phyloP scores from a whole-genome alignment of 2,888 invertebrate species.

The Callyntrura sp. region DNA sequence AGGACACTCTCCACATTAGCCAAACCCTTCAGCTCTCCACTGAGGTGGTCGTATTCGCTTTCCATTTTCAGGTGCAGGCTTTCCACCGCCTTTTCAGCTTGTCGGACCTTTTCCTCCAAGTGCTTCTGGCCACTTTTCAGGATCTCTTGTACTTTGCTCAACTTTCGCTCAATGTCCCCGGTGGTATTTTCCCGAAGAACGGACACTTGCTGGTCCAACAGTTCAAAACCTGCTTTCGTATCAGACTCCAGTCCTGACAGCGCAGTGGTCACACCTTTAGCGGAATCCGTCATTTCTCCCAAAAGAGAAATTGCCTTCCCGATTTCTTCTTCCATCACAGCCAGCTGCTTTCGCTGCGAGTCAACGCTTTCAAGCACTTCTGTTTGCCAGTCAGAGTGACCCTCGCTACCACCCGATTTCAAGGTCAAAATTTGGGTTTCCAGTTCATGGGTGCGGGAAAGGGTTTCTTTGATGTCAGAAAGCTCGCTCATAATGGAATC shows the following conservation, averaged over 20 bases:
- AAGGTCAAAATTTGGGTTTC: slow-evolving; percentile 76
- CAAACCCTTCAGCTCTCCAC: slow-evolving; percentile 86
- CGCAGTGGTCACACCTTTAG: slow-evolving; percentile 73
- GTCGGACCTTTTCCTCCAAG: slow-evolving; percentile 85
- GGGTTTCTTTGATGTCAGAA: slow-evolving; percentile 82
- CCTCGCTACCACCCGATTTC: slow-evolving; percentile 50
- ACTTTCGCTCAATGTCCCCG: slow-evolving; percentile 86
- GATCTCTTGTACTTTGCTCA: slow-evolving; percentile 85
- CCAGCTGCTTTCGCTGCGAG: slow-evolving; percentile 81
- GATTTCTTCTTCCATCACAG: slow-evolving; percentile 83
- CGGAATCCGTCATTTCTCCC: slow-evolving; percentile 81
- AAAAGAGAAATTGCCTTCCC: slow-evolving; percentile 79
- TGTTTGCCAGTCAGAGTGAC: slow-evolving; percentile 78
- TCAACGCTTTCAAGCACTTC: slow-evolving; percentile 82
- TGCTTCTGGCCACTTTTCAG: slow-evolving; percentile 80
- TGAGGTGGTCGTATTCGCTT: slow-evolving; percentile 81
- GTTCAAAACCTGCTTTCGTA: slow-evolving; percentile 75
- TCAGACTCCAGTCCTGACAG: slow-evolving; percentile 71
- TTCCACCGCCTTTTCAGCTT: slow-evolving; percentile 77
- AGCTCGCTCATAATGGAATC: slow-evolving; percentile 81
- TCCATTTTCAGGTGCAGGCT: slow-evolving; percentile 78
- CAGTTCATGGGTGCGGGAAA: slow-evolving; percentile 77
- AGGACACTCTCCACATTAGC: slow-evolving; percentile 92
- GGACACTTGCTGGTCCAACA: slow-evolving; percentile 71
- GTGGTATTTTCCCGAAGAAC: slow-evolving; percentile 75